phyloP scores from a whole-genome alignment of 2,113 vertebrate species.

The Eurystomus gularis region DNA sequence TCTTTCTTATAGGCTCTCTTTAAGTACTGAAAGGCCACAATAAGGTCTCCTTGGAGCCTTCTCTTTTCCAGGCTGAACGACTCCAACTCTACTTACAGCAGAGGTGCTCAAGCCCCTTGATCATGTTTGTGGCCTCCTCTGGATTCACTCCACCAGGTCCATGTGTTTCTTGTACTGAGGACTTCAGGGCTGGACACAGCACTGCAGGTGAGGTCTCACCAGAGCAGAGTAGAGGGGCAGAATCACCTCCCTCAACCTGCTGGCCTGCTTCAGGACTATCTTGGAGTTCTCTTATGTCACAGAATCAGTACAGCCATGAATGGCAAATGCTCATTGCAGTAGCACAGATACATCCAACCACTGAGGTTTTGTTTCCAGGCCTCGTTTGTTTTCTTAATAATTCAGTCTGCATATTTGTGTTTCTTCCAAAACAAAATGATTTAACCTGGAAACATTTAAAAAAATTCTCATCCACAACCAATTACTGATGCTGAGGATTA shows the following conservation, averaged over 20 bases:
- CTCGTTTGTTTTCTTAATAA: slow-evolving; percentile 34
- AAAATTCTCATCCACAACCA: slow-evolving; percentile 51
- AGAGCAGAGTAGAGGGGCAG: not conserved
- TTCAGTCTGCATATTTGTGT: slow-evolving; percentile 35
- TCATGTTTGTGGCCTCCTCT: not conserved
- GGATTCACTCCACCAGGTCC: not conserved
- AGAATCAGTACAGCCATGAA: not conserved
- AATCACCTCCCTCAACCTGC: not conserved
- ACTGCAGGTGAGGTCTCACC: not conserved
- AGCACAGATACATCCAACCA: not conserved
- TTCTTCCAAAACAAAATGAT: slow-evolving; percentile 55
- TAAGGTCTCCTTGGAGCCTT: not conserved
- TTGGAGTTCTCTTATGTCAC: not conserved
- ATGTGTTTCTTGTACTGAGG: not conserved
- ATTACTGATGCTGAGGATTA: slow-evolving; percentile 64
- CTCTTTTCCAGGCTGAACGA: not conserved
- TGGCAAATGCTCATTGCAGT: not conserved
- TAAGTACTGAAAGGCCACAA: not conserved
- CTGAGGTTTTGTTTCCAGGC: not conserved
- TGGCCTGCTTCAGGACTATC: not conserved
- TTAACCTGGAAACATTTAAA: slow-evolving; percentile 45
- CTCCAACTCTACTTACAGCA: not conserved
- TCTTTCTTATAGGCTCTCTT: not conserved
- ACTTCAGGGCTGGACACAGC: not conserved
- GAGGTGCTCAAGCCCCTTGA: not conserved